Evolutionary conservation across 2,888 invertebrate genomes (phyloP).

Genomic region (Rotaria socialis): DNA sequence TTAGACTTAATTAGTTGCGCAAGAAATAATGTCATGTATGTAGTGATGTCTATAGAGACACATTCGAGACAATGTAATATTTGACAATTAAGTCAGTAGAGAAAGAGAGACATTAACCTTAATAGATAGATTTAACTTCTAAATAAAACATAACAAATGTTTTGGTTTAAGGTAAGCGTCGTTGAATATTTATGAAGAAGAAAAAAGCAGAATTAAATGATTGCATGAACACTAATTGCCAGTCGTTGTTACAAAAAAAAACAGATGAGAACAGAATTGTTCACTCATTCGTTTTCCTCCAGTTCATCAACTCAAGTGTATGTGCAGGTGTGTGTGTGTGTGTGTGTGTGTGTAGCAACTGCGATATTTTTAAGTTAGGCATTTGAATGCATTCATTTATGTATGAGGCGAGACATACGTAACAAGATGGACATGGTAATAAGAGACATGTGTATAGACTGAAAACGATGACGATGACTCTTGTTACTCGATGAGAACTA

Average conservation of each 20-base stretch:
- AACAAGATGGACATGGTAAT: neutral
- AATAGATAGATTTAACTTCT: neutral
- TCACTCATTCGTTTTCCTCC: neutral
- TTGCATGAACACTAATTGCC: neutral
- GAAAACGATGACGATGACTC: constrained; percentile 21
- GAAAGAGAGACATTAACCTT: neutral
- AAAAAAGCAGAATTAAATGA: neutral
- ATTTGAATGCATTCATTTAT: neutral
- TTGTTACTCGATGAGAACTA: neutral
- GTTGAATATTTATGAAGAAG: neutral
- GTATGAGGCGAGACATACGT: neutral
- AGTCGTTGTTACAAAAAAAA: neutral
- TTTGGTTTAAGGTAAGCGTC: neutral
- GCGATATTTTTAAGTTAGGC: constrained; percentile 3
- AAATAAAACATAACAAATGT: neutral
- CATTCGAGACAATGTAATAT: neutral
- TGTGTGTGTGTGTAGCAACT: neutral
- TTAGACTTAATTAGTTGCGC: neutral
- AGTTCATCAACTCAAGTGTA: neutral
- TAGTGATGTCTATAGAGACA: neutral
- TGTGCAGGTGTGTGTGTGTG: neutral
- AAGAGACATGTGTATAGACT: constrained; percentile 8
- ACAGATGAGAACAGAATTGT: neutral
- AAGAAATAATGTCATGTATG: neutral
- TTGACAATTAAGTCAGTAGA: neutral